phyloP scores from a whole-genome alignment of 2,113 vertebrate species.

The Albula goreensis region DNA sequence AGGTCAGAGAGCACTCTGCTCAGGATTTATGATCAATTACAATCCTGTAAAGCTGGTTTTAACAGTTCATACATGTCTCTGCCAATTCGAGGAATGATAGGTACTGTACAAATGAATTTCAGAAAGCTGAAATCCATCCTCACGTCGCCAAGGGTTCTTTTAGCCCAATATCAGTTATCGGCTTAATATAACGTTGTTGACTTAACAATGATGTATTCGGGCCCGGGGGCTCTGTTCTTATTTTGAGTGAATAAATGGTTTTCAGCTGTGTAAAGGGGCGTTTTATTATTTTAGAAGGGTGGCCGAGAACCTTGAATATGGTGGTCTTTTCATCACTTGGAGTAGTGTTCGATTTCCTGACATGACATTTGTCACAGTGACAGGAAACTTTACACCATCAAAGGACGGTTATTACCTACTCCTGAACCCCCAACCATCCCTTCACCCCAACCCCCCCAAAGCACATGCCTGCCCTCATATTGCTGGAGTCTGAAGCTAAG shows the following conservation, averaged over 20 bases:
- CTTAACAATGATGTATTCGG: constrained; percentile 94
- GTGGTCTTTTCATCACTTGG: constrained; percentile 84
- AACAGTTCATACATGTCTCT: constrained; percentile 72
- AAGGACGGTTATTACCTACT: constrained; percentile 87
- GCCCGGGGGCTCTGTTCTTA: constrained; percentile 81
- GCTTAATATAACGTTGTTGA: constrained; percentile 97
- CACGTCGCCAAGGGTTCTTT: constrained; percentile 81
- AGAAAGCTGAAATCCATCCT: constrained; percentile 83
- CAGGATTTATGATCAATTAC: constrained; percentile 71
- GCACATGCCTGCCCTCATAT: constrained; percentile 76
- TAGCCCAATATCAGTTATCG: constrained; percentile 82
- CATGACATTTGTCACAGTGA: constrained; percentile 86
- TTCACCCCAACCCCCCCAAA: constrained; percentile 35
- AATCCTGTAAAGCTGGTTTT: constrained; percentile 72
- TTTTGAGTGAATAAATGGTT: constrained; percentile 90
- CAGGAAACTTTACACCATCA: constrained; percentile 87
- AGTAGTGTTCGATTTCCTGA: constrained; percentile 85
- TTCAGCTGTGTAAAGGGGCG: constrained; percentile 74
- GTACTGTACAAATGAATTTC: constrained; percentile 69
- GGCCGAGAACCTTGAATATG: constrained; percentile 76
- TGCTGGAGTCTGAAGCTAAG: constrained; percentile 71
- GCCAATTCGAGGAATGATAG: constrained; percentile 80
- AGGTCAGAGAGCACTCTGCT: constrained; percentile 50
- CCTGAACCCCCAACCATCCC: constrained; percentile 15
- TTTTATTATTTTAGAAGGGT: constrained; percentile 84